Conservation (phyloP, 2,113 vertebrate species). For the Recurvirostra avosetta region DNA sequence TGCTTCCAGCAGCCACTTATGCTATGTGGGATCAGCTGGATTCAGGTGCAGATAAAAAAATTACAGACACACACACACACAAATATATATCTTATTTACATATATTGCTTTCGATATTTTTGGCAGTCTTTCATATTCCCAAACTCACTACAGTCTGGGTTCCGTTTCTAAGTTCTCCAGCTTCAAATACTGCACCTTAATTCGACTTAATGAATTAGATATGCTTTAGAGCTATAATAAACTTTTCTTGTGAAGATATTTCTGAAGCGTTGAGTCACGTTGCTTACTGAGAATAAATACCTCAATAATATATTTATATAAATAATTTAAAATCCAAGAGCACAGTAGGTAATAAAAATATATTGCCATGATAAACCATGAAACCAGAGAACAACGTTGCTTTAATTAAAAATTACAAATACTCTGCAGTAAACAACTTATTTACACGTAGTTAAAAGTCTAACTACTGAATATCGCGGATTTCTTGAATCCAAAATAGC, state of each 20-base stretch:
- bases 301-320: conserved; percentile 75
- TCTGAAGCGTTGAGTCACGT: conserved; percentile 42
- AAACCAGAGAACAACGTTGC: conserved; percentile 67
- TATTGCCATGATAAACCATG: conserved; percentile 76
- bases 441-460: conserved; percentile 46
- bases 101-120: not conserved
- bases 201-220: conserved; percentile 61
- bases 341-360: conserved; percentile 74
- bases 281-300: conserved; percentile 31
- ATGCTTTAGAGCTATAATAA: conserved; percentile 25
- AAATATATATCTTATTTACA: not conserved
- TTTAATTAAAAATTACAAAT: conserved; percentile 83
- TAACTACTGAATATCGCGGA: not conserved
- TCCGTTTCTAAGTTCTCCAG: not conserved
- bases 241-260: conserved; percentile 6
- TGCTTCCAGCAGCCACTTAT: not conserved
- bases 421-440: conserved; percentile 77
- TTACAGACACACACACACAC: not conserved
- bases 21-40: not conserved
- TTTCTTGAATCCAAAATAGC: conserved; percentile 36
- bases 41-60: not conserved
- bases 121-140: not conserved
- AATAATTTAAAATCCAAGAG: conserved; percentile 81
- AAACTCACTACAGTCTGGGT: not conserved
- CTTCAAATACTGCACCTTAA: conserved; percentile 46